Percentiles rank a stretch among this genome's conserved stretches.
phyloP scores from a whole-genome alignment of 35 echinoderm and acorn worm genomes.

The Strongylocentrotus purpuratus region DNA sequence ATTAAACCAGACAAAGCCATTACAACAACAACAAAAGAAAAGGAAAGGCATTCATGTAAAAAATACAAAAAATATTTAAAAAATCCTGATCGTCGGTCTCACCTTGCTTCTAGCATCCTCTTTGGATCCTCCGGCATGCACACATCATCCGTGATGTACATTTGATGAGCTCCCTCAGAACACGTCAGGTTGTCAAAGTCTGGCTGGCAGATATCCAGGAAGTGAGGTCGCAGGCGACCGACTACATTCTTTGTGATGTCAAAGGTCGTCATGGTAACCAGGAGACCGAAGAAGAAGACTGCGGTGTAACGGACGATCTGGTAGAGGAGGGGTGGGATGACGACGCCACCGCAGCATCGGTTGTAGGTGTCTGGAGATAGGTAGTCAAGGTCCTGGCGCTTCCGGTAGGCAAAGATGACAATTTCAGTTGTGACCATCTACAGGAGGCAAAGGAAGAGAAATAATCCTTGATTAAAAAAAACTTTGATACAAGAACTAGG shows the following conservation, averaged over 20 bases:
- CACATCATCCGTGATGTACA: slow-evolving; percentile 79
- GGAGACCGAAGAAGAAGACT: slow-evolving; percentile 82
- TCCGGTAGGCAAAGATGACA: slow-evolving; percentile 80
- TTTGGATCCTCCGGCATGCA: slow-evolving; percentile 71
- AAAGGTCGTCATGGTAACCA: slow-evolving; percentile 71
- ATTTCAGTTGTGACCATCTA: slow-evolving; percentile 59
- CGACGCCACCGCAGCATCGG: slow-evolving; percentile 82
- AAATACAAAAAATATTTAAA: too few species aligned
- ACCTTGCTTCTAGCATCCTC: slow-evolving; percentile 60
- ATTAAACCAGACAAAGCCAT: too few species aligned
- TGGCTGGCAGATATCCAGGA: slow-evolving; percentile 82
- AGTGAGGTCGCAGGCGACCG: slow-evolving; percentile 90
- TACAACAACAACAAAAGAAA: too few species aligned
- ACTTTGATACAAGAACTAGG: too few species aligned
- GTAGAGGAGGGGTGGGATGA: slow-evolving; percentile 83
- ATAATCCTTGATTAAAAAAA: not conserved
- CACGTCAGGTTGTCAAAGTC: slow-evolving; percentile 68
- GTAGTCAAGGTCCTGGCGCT: slow-evolving; percentile 79
- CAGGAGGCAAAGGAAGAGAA: not conserved
- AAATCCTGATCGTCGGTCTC: too few species aligned
- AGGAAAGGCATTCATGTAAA: too few species aligned
- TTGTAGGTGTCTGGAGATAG: slow-evolving; percentile 78
- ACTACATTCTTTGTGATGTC: slow-evolving; percentile 92
- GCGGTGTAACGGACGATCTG: slow-evolving; percentile 64
- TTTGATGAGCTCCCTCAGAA: slow-evolving; percentile 56